phyloP scores from a whole-genome alignment of 2,113 vertebrate genomes.

The Meriones unguiculatus region DNA sequence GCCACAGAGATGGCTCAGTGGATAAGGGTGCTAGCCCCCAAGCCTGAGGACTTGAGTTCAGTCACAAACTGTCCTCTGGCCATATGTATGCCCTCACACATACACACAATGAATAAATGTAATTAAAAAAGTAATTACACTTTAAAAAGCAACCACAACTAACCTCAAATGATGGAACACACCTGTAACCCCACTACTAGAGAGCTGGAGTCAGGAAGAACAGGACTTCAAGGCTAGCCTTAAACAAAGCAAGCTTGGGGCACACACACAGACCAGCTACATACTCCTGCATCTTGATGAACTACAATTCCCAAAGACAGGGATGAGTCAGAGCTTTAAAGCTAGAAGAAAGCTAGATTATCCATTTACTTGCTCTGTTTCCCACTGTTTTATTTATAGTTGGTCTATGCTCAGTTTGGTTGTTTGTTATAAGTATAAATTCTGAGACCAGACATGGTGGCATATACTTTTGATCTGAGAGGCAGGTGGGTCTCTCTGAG shows the following conservation, averaged over 20 bases:
- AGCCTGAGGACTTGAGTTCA: neutral
- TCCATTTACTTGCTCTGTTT: neutral
- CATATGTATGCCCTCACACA: neutral
- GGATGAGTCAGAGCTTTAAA: conserved; percentile 53
- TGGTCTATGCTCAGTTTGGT: neutral
- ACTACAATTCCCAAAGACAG: conserved; percentile 7
- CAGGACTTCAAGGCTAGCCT: neutral
- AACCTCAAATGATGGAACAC: neutral
- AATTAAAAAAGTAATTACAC: conserved; percentile 36
- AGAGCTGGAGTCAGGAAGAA: neutral
- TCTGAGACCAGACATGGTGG: neutral
- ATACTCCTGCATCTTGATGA: conserved; percentile 43
- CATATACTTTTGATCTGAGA: neutral
- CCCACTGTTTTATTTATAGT: neutral
- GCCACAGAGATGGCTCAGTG: neutral
- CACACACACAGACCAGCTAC: neutral
- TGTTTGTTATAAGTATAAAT: conserved; percentile 55
- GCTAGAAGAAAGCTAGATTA: conserved; percentile 6
- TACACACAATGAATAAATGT: neutral
- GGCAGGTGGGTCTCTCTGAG: neutral
- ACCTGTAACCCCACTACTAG: neutral
- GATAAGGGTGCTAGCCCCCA: neutral
- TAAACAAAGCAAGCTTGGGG: neutral
- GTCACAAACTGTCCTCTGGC: neutral
- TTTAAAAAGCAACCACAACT: conserved; percentile 47